Evolutionary conservation across 30 jellyfish, hydroid and myxozoan genomes (phyloP), one percentile per base, ranked within the genome.

Genomic region (Hydractinia echinata): DNA sequence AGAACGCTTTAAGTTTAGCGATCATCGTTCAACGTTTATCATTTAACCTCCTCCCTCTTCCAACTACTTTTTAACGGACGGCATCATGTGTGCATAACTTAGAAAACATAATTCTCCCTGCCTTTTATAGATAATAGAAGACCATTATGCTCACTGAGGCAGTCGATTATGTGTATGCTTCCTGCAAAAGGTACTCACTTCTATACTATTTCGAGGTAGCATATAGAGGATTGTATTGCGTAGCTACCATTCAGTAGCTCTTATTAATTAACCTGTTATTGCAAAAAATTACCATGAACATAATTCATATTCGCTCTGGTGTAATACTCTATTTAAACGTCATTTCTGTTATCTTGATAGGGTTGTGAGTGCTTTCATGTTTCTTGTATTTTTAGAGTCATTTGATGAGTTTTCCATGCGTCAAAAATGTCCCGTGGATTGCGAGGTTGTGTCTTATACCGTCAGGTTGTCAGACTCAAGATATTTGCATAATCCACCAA

Each of bases 111-210:
- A 30, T 30, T 30, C 44, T 79, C 66, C 73, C 49, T 54, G 66
- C 16, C 83, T 48, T 30, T 30, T 30, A 30, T 58, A 91, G 97
- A 91, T 76, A 54, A 76, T 1, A 77, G 94, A 4, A 81, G 58
- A 30, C 97, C 94, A 53, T 68, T 76, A 60, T 91, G 97, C 72
- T 85, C 95, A 15, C 90, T 91, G 52, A 83, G 74, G 62, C 91
- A 91, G 64, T 85, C 97, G 5, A 48, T 85, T 49, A 74, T 71
- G 30, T 91, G 97, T 72, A 79, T 85, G 61, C 85, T 76, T 54
- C 96, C 96, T 1, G 79, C 93, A 8, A 82, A 85, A 54, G 94
- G 97, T 91, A 54, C 5, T 21, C 16, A 72, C 9, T 9, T 10
- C 50, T n/a, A 6, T 72, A 72, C 44, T 30, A 30, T 30, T 30